phyloP scores from a whole-genome alignment of 2,113 vertebrate species.

The Pterocles gutturalis region DNA sequence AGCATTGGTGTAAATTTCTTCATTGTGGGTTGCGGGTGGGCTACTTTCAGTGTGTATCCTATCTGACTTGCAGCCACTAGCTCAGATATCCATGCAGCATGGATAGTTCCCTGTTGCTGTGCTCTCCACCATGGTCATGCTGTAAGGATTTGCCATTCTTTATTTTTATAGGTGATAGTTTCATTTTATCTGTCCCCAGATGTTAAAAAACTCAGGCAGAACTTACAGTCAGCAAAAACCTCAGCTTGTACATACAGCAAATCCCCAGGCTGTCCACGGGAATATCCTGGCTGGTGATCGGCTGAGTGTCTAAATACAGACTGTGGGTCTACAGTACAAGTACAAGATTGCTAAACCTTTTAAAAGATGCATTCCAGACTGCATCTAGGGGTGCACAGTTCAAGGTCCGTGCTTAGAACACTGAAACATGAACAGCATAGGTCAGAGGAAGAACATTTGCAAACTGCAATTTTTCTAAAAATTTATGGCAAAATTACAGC shows the following conservation, averaged over 20 bases:
- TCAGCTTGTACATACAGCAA: not conserved
- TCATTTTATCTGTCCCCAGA: not conserved
- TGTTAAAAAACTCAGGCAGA: not conserved
- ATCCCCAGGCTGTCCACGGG: not conserved
- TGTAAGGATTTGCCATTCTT: not conserved
- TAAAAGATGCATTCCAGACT: not conserved
- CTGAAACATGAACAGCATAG: rapidly evolving
- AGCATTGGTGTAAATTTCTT: not conserved
- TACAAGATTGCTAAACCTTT: not conserved
- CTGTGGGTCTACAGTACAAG: not conserved
- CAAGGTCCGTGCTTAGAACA: not conserved
- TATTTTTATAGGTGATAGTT: not conserved
- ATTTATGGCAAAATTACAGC: not conserved
- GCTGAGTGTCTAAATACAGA: not conserved
- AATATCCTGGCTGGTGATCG: not conserved
- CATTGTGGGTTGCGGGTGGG: not conserved
- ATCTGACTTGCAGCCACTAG: not conserved
- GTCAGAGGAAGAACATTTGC: not conserved
- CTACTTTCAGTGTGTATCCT: not conserved
- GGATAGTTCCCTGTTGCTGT: not conserved
- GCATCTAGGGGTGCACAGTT: not conserved
- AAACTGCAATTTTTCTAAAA: not conserved
- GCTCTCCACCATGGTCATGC: not conserved
- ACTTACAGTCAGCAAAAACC: not conserved
- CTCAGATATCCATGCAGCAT: not conserved